Evolutionary conservation across 2,113 vertebrate genomes (phyloP).

Genomic region (Cyanoramphus novaezelandiae): DNA sequence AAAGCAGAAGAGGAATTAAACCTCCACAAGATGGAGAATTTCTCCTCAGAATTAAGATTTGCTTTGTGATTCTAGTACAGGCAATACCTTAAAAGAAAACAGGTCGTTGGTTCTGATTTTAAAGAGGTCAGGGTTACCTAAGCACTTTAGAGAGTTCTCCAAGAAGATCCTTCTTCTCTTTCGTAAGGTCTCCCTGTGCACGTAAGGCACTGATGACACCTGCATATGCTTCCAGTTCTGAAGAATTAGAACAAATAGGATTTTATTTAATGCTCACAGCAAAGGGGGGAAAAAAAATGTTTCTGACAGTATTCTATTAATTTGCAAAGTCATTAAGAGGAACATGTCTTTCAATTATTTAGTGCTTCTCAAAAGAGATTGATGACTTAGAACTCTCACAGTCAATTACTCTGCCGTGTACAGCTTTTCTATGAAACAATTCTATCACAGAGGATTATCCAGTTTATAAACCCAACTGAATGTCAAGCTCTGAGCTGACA

Average conservation of each 20-base stretch:
- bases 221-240: conserved; percentile 98
- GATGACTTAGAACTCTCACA: background rate
- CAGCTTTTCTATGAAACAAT: background rate
- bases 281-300: background rate
- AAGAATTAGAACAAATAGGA: conserved; percentile 13
- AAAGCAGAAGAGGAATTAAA: background rate
- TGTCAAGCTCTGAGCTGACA: background rate
- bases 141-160: conserved; percentile 97
- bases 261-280: conserved; percentile 49
- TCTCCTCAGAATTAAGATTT: background rate
- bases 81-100: background rate
- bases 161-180: conserved; percentile 97
- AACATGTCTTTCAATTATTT: conserved; percentile 9
- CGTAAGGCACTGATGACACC: conserved; percentile 97
- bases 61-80: accelerated
- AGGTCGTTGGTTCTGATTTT: background rate
- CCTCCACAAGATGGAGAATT: background rate
- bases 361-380: background rate
- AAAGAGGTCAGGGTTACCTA: conserved; percentile 77
- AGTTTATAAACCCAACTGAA: background rate
- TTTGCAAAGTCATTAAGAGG: conserved; percentile 9
- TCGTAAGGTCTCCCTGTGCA: conserved; percentile 96
- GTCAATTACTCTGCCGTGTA: background rate
- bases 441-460: background rate
- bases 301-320: background rate